Base-by-base conservation (phyloP, 2,888 invertebrate genomes). In the Phortica okadai region DNA sequence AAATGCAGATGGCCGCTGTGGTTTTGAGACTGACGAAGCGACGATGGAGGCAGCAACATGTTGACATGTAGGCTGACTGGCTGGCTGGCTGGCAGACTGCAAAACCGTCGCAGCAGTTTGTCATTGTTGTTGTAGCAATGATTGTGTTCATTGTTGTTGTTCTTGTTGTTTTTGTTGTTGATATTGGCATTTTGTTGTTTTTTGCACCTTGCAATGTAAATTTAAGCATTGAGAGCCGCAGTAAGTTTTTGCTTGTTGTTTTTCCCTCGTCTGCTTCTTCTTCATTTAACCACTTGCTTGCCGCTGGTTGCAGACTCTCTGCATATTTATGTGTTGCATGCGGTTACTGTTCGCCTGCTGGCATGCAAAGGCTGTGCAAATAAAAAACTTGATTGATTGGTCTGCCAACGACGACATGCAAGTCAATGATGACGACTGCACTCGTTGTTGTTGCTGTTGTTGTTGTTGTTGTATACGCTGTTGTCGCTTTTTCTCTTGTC, bases 331-430 rank as follows among this genome's bases (percentile, higher is more conserved):
- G 62, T 59, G 62, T 59, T 59, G 59, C 25, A 25, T 62, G 62
- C 25, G 16, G 62, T 62, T 62, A 21, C 50, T 50, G 50, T 33
- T 64, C 21, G 21, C 50, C 50, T 50, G 33, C n/a, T 44, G 58
- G 85, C 87, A 87, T 85, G 87, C 85, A 87, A 88, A 88, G 80
- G 86, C 76, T 33, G 56, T 58, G 66, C 33, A 74, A 69, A 56
- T 54, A 64, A 84, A 89, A 87, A 89, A 88, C 90, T 90, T 90
- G 89, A 90, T 90, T 90, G 90, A 90, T 90, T 89, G 89, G 88
- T 85, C 86, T 83, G 86, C 80, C 84, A 85, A 82, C 42, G 69
- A 42, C 8, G 69, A 69, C 69, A 69, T 45, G 69, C 44, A 69
- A 69, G 45, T 45, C 69, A 62, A 62, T 69, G 69, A 45, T 16